phyloP scores from a whole-genome alignment of 1,140 invertebrate genomes.

The Hydropsyche tenuis region DNA sequence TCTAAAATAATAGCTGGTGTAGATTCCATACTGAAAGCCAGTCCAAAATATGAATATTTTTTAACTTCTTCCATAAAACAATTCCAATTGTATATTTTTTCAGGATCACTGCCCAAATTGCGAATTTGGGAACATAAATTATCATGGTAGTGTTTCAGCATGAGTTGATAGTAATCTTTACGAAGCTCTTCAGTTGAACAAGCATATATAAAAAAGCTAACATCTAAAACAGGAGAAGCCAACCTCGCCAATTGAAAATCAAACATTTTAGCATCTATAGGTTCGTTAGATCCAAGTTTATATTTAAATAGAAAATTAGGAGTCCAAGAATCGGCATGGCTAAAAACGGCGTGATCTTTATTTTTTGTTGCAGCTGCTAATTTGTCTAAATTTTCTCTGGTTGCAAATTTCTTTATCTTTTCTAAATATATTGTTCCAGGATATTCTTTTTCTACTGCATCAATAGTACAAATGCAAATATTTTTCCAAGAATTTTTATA shows the following conservation, averaged over 20 bases:
- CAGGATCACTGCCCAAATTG: slow-evolving; percentile 66
- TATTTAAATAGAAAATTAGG: slow-evolving; percentile 73
- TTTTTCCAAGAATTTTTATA: slow-evolving; percentile 67
- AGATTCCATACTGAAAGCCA: slow-evolving; percentile 69
- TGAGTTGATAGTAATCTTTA: slow-evolving; percentile 63
- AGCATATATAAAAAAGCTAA: slow-evolving; percentile 69
- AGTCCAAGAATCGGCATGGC: slow-evolving; percentile 76
- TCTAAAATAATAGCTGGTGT: slow-evolving; percentile 67
- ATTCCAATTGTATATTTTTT: slow-evolving; percentile 65
- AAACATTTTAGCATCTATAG: slow-evolving; percentile 66
- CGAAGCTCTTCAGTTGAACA: slow-evolving; percentile 67
- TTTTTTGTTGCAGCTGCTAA: slow-evolving; percentile 51
- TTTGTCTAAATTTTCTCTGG: slow-evolving; percentile 57
- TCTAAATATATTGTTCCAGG: slow-evolving; percentile 65
- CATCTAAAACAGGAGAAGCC: slow-evolving; percentile 65
- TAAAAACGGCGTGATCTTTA: slow-evolving; percentile 63
- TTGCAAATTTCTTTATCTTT: slow-evolving; percentile 64
- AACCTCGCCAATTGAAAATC: slow-evolving; percentile 73
- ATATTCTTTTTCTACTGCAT: slow-evolving; percentile 70
- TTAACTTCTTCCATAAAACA: slow-evolving; percentile 63
- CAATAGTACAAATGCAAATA: slow-evolving; percentile 63
- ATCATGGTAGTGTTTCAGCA: slow-evolving; percentile 65
- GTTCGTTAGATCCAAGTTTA: slow-evolving; percentile 51
- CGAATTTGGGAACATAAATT: slow-evolving; percentile 62
- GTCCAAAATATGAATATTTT: slow-evolving; percentile 66